A percentile compares a stretch with the other conserved stretches of the same genome.
Evolutionary conservation across 2,113 vertebrate species (phyloP).

Genomic region (Chrysochloris asiatica): DNA sequence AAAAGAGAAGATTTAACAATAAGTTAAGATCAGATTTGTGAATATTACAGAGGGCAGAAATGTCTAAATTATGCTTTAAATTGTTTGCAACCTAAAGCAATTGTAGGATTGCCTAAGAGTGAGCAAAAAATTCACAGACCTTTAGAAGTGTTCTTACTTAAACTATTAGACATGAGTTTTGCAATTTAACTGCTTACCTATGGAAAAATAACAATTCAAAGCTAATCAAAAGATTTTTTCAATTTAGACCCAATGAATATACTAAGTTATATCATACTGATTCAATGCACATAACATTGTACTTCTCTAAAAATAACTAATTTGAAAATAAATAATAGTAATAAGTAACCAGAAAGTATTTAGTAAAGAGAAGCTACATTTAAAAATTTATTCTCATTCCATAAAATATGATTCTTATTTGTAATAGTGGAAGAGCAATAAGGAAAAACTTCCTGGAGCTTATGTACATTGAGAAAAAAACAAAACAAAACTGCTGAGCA

Average conservation of each 20-base stretch:
- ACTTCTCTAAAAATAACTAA: constrained; percentile 1
- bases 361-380: constrained; percentile 19
- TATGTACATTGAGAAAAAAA: not conserved
- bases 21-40: not conserved
- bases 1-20: not conserved
- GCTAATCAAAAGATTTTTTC: not conserved
- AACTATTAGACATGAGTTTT: not conserved
- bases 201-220: not conserved
- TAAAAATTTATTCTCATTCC: constrained; percentile 9
- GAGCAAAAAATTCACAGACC: not conserved
- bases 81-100: not conserved
- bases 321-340: not conserved
- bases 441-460: not conserved
- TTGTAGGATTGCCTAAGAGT: not conserved
- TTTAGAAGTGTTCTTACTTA: not conserved
- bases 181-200: not conserved
- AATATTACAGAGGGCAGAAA: not conserved
- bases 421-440: not conserved
- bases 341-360: not conserved
- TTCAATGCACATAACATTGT: not conserved
- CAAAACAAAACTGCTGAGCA: not conserved
- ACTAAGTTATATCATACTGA: constrained; percentile 32
- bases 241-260: not conserved
- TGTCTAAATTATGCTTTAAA: not conserved
- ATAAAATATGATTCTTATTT: constrained; percentile 22